Percentiles rank a stretch among this genome's conserved stretches.
These are phyloP conservation scores for Amiota minor DNA, from an alignment of 2,888 invertebrate species.

Conservation along the genomic window DNA sequence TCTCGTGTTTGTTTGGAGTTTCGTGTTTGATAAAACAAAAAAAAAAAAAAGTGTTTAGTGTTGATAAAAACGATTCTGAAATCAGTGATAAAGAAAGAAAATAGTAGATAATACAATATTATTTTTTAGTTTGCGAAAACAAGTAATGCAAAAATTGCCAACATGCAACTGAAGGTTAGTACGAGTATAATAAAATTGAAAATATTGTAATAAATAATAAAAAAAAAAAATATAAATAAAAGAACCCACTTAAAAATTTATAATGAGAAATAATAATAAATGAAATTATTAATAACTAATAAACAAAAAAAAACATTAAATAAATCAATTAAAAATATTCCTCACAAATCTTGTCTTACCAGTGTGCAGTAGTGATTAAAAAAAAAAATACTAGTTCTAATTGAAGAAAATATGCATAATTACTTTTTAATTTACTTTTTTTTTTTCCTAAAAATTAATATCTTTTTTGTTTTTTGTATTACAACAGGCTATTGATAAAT, in stretches of 20 bases:
- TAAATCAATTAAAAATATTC: too few species aligned
- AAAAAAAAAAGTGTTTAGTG: constrained; percentile 28
- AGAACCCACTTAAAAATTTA: neutral
- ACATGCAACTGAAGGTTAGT: constrained; percentile 67
- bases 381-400: too few species aligned
- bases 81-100: constrained; percentile 17
- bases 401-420: too few species aligned
- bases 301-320: neutral
- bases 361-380: too few species aligned
- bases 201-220: constrained; percentile 3
- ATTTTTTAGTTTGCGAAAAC: constrained; percentile 62
- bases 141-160: constrained; percentile 52
- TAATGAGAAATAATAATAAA: neutral
- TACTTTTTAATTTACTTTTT: too few species aligned
- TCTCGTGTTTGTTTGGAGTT: too few species aligned
- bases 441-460: too few species aligned
- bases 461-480: too few species aligned
- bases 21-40: constrained; percentile 12
- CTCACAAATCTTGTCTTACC: too few species aligned
- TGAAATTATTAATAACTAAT: neutral
- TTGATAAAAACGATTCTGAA: constrained; percentile 1
- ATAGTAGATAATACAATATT: constrained; percentile 7
- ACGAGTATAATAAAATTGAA: constrained; percentile 16
- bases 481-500: too few species aligned
- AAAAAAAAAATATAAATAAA: neutral